These are phyloP conservation scores for Manduca sexta DNA, from an alignment of 1,140 invertebrate species.

Conservation along the genomic window DNA sequence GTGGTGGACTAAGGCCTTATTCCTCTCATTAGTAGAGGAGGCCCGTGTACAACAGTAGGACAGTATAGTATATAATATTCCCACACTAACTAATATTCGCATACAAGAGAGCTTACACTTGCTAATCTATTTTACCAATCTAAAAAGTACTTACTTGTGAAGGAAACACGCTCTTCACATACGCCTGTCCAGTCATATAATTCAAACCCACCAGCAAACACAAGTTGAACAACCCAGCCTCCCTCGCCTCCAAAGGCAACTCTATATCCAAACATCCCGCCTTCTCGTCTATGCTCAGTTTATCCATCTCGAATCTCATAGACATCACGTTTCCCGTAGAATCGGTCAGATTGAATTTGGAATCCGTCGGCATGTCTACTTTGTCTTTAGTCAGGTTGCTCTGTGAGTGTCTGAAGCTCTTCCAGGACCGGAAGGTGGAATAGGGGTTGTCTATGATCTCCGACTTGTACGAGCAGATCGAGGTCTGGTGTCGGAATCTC, in stretches of 20 bases:
- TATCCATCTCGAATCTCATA: conserved; percentile 29
- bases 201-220: conserved; percentile 79
- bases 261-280: conserved; percentile 53
- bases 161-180: conserved; percentile 80
- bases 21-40: too few relatives aligned
- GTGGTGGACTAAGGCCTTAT: too few relatives aligned
- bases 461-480: conserved; percentile 54
- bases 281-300: conserved; percentile 56
- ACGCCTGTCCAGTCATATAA: conserved; percentile 74
- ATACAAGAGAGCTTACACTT: too few relatives aligned
- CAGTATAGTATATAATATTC: too few relatives aligned
- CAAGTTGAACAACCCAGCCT: conserved; percentile 76
- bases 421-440: conserved; percentile 58
- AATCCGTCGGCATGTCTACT: conserved; percentile 39
- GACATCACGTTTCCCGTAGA: conserved; percentile 39
- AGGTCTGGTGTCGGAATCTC: conserved; percentile 52
- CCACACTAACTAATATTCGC: too few relatives aligned
- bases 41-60: too few relatives aligned
- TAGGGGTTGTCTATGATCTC: conserved; percentile 52
- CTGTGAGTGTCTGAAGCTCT: conserved; percentile 52
- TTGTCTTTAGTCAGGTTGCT: conserved; percentile 40
- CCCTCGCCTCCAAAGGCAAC: conserved; percentile 47
- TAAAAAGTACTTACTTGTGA: conserved; percentile 72
- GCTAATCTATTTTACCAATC: too few relatives aligned
- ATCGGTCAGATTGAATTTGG: conserved; percentile 53